Evolutionary conservation across 2,888 invertebrate species (phyloP).

Genomic region (Nemotelus nigrinus): DNA sequence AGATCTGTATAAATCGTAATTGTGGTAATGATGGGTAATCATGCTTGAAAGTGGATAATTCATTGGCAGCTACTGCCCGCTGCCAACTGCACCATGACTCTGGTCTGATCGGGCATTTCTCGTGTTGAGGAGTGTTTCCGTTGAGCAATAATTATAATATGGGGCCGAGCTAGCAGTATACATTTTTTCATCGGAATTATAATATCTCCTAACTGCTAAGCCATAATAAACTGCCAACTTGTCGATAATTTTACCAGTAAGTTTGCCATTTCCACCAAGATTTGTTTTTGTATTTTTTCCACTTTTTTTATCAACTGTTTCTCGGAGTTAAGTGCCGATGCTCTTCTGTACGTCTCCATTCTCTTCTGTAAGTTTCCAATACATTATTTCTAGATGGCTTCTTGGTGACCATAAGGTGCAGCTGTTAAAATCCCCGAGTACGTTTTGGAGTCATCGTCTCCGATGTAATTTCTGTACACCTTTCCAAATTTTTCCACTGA

Average conservation of each 20-base stretch:
- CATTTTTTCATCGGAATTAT: not conserved
- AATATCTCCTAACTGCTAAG: no score
- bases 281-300: constrained; percentile 1
- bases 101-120: not conserved
- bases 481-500: constrained; percentile 35
- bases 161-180: not conserved
- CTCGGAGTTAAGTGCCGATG: no score
- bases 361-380: constrained; percentile 26
- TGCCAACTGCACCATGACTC: constrained; percentile 21
- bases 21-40: no score
- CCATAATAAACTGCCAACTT: no score
- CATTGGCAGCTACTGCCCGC: not conserved
- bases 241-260: no score
- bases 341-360: no score
- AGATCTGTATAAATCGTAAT: no score
- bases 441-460: constrained; percentile 47
- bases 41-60: not conserved
- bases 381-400: constrained; percentile 46
- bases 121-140: constrained; percentile 8
- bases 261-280: not conserved
- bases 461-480: constrained; percentile 51
- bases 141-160: constrained; percentile 6
- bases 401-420: constrained; percentile 6
- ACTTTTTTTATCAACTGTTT: not conserved
- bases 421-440: not conserved